Base-by-base conservation (phyloP, 1,140 invertebrate genomes). In the Euura lappo region DNA sequence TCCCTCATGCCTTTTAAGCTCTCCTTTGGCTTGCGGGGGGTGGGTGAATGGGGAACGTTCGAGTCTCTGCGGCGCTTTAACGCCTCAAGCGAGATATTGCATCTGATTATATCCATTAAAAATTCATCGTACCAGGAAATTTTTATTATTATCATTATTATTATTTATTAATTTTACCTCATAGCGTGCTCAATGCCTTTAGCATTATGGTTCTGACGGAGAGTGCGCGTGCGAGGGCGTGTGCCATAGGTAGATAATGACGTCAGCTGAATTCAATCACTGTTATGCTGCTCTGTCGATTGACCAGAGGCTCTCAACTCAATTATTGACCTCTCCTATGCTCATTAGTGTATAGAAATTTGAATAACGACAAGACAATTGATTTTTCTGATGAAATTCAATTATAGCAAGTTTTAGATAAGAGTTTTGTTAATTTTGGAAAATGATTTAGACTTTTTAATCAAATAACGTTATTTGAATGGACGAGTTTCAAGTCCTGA, bases 201-300 rank as follows among this genome's bases (percentile, higher is more conserved):
- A 6, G 3, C 13, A 60, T 60, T 60, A 60, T 3, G 6, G 6
- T 60, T 28, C 28, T 28, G 28, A 28, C 28, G 28, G 1, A 28
- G 28, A 60, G 51, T 60, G 1, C 8, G 2, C 51, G 51, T 60
- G 3, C 47, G 47, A 60, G 51, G 51, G 6, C 51, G 13, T 60
- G 3, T 5, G 51, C 6, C 51, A 6, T 60, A 6, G 64, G 72
- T 60, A 44, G 51, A 72, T 68, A 72, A 68, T 73, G 72, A 73
- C 72, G 72, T 73, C 72, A 73, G 44, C 65, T 51, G 72, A 69
- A 68, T 73, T 73, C 72, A 73, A 73, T 73, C 67, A 51, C 44
- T 68, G 43, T 28, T 28, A 28, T 28, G 28, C 28, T 28, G 28
- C 28, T 28, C 46, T 45, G 45, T n/a, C 51, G 47, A 51, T 71